Evolutionary conservation across 2,113 vertebrate species (phyloP).

Genomic region (Gallinago paraguaiae): DNA sequence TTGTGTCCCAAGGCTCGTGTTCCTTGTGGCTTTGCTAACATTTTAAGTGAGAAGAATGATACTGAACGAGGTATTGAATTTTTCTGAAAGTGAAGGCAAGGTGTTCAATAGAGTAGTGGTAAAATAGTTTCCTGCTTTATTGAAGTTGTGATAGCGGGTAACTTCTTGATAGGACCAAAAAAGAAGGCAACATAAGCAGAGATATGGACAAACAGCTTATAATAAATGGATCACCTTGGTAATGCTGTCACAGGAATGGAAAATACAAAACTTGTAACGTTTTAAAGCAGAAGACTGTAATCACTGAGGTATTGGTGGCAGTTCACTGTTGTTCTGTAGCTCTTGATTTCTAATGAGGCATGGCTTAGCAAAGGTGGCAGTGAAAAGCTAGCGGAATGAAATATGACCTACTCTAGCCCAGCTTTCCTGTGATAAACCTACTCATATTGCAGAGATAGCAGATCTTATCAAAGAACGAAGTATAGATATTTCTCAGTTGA

Average conservation of each 20-base stretch:
- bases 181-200: neutral
- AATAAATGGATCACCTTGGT: neutral
- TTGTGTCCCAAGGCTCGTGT: accelerated
- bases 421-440: neutral
- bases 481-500: neutral
- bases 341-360: neutral
- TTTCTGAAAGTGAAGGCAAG: neutral
- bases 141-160: neutral
- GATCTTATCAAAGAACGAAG: neutral
- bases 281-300: neutral
- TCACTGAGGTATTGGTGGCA: neutral
- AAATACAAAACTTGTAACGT: neutral
- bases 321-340: neutral
- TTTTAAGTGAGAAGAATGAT: neutral
- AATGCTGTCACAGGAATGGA: neutral
- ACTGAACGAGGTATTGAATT: accelerated
- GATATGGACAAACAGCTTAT: neutral
- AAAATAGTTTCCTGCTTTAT: neutral
- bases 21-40: neutral
- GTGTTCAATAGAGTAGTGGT: neutral
- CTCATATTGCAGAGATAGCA: neutral
- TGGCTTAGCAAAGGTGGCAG: neutral
- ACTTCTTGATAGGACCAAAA: neutral
- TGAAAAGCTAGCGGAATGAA: neutral
- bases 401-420: neutral